Base-by-base conservation (phyloP, 2,113 vertebrate species). In the Haemorhous mexicanus region DNA sequence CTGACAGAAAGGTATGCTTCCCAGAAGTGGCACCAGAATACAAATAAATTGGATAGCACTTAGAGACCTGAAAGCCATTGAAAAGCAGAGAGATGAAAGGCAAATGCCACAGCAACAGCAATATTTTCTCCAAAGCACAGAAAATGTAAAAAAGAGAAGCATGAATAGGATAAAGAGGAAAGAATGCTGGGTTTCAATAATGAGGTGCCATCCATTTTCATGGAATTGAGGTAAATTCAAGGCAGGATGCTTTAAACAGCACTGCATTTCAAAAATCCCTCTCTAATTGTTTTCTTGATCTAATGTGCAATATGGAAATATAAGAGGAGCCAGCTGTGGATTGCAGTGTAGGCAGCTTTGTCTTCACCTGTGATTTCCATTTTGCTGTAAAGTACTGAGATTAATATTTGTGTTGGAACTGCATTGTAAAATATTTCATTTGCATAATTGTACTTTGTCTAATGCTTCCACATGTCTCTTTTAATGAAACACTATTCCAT, bases 41-140 rank as follows among this genome's bases (percentile, higher is more conserved):
- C 94, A 96, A 93, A 98, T 97, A 97, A 97, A 97, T 93, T 96
- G 95, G 92, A 97, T 95, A 69, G 69, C 91, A 96, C 91, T 97
- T 95, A 96, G 59, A 94, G 82, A 90, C 88, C 82, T 88, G 52
- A 97, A 97, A 96, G 89, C 89, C 74, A 72, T 73, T 91, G 75
- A 90, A 93, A 90, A 93, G 62, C 68, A 86, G 79, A 13, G 88
- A 98, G 95, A 97, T 96, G 87, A 97, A 98, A 97, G 91, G 77
- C 87, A 95, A 97, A 93, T 3, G 26, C 86, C 96, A 94, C 91
- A 11, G 87, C 56, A 81, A 97, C 95, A 97, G 95, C 77, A 93
- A 55, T 96, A 89, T 97, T 97, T 97, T 95, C 92, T 96, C 69
- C 89, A 88, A 50, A 84, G 67, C 74, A 77, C 27, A 89, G 84